These are phyloP conservation scores for Chaetura pelagica DNA, from an alignment of 2,113 vertebrate species.

Conservation along the genomic window DNA sequence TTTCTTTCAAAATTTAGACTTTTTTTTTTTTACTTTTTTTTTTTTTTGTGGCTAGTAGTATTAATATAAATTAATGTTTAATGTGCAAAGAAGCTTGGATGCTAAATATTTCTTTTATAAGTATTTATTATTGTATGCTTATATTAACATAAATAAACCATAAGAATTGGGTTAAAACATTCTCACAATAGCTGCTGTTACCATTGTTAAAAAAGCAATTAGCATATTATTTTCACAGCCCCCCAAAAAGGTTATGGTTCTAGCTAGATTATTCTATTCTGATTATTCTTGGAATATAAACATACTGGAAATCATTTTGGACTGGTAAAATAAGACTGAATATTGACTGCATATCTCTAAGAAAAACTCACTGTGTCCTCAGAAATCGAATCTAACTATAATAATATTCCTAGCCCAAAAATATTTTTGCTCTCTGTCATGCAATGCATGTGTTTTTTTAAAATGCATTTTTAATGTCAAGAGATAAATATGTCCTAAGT, in stretches of 20 bases:
- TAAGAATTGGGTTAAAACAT: background rate
- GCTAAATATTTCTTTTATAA: background rate
- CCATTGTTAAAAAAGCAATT: constrained; percentile 18
- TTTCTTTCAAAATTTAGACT: background rate
- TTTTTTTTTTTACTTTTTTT: background rate
- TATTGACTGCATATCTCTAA: background rate
- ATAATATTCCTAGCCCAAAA: background rate
- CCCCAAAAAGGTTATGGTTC: background rate
- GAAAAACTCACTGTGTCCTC: background rate
- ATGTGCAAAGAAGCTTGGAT: background rate
- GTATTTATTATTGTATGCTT: background rate
- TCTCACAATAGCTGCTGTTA: background rate
- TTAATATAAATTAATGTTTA: background rate
- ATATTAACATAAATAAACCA: background rate
- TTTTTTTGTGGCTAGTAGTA: background rate
- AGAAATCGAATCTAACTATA: background rate
- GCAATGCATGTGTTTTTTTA: background rate
- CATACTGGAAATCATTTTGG: background rate
- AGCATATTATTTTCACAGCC: background rate
- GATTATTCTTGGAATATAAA: background rate
- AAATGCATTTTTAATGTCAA: background rate
- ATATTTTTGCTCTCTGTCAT: background rate
- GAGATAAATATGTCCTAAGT: background rate
- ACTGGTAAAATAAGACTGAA: background rate
- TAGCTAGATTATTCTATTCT: background rate